These are phyloP conservation scores for Sabatieria punctata DNA, from an alignment of 2,888 invertebrate species.

Conservation along the genomic window DNA sequence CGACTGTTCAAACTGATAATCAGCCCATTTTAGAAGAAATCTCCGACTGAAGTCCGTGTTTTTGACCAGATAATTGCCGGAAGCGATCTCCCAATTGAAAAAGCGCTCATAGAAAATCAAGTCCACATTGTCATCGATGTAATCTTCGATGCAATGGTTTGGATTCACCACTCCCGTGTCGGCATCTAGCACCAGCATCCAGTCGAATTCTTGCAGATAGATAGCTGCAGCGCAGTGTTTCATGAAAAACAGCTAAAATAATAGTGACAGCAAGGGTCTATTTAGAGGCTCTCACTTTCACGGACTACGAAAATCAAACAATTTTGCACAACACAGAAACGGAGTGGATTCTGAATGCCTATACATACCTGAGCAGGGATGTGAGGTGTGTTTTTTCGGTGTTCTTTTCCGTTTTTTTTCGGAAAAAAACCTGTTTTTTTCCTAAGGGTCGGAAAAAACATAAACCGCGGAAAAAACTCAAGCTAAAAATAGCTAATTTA, in stretches of 20 bases:
- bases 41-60: constrained; percentile 2
- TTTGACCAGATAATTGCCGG: constrained; percentile 5
- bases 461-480: no score
- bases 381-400: no score
- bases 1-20: constrained; percentile 9
- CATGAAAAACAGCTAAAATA: constrained; percentile 1
- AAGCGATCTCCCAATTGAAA: constrained; percentile 4
- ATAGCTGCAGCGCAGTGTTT: constrained; percentile 8
- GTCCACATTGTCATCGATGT: neutral
- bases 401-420: no score
- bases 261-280: neutral
- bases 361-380: no score
- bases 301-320: neutral
- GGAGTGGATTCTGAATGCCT: no score
- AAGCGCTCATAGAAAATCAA: constrained; percentile 8
- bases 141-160: no score
- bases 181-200: constrained; percentile 8
- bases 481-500: no score
- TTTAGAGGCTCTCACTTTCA: neutral
- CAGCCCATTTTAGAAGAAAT: constrained; percentile 13
- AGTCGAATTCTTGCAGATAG: no score
- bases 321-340: no score
- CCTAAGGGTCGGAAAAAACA: no score
- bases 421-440: no score
- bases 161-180: no score